Base-by-base conservation (phyloP, 1,140 invertebrate species). In the Drosophila pseudoananassae region DNA sequence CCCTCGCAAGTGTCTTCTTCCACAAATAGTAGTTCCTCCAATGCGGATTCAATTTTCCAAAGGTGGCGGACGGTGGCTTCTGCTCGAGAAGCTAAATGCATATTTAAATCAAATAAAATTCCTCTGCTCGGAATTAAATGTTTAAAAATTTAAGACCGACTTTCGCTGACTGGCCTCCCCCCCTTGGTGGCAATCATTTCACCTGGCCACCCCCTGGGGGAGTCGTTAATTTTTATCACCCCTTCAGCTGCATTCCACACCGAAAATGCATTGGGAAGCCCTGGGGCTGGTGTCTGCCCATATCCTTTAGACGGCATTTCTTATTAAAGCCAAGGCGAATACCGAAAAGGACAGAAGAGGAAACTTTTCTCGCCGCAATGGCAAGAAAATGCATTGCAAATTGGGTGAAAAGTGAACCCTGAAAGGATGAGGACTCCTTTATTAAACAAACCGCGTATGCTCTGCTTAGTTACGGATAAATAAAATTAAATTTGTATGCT, bases 71-170 rank as follows among this genome's bases (percentile, higher is more conserved):
- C 40, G 40, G 15, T 4, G 9, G 40, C 43, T 46, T 8, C 43
- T 45, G 33, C 3, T 31, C 12, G 52, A 43, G 20, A 74, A 68
- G 60, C 40, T 43, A 77, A 63, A 57, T 83, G 80, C 80, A 83
- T 83, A 83, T 79, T 83, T 79, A 83, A 83, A 83, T 83, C 79
- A 82, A 81, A 82, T 81, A 82, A 74, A 77, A 58, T 17, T 63
- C 45, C 49, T 38, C 9, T 45, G 47, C 55, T 53, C 65, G 69
- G 74, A 83, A 83, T 83, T 84, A 83, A 83, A 83, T 83, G 76
- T 71, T 83, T 68, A 84, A 83, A 83, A 84, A 83, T 84, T 84
- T 84, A 84, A 84, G 60, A 78, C 38, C 49, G 46, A 71, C 70
- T 78, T 71, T 78, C 75, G 79, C 65, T 65, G 59, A 78, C 64